Base-by-base conservation (phyloP, 1,140 invertebrate genomes). In the Drosophila bifasciata region DNA sequence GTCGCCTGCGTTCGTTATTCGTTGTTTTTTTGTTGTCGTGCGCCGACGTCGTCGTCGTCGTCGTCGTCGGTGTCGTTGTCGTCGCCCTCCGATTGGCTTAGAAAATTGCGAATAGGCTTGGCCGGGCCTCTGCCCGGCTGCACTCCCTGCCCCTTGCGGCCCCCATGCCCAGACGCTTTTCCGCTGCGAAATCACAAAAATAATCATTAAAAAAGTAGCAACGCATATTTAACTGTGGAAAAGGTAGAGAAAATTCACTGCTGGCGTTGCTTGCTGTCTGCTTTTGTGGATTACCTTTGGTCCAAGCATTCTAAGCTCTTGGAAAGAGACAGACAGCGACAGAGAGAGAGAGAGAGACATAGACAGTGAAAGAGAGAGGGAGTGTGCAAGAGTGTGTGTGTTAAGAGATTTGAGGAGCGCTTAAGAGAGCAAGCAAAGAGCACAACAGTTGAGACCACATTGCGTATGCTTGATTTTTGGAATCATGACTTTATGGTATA, bases 51-150 rank as follows among this genome's bases (percentile, higher is more conserved):
- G 61, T 81, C 61, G 50, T 66, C 72, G 60, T 67, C 53, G 69
- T 73, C 69, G 63, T 67, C 53, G 69, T 73, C 69, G 63, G 61
- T 55, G 60, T 76, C 44, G 64, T 81, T 48, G 58, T 46, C 46
- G 68, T 83, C 74, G 75, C 57, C 61, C 75, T 88, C 70, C 83
- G 83, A 88, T 88, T 88, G 83, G 83, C 83, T 88, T 88, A 88
- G 83, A 89, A 88, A 88, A 88, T 83, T 88, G 84, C 83, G 79
- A 89, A 80, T 88, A 88, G 83, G 83, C 83, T 88, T 83, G 83
- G 84, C 79, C 57, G 80, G 51, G 79, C 8, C 39, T 43, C 15
- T 19, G 9, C 48, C 36, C 60, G 36, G 32, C 39, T 50, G n/a
- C n/a, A n/a, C 39, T 25, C 16, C 28, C 13, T 36, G 70, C 49